phyloP scores from a whole-genome alignment of 2,888 invertebrate species.

The Mongoloraphidia duomilia region DNA sequence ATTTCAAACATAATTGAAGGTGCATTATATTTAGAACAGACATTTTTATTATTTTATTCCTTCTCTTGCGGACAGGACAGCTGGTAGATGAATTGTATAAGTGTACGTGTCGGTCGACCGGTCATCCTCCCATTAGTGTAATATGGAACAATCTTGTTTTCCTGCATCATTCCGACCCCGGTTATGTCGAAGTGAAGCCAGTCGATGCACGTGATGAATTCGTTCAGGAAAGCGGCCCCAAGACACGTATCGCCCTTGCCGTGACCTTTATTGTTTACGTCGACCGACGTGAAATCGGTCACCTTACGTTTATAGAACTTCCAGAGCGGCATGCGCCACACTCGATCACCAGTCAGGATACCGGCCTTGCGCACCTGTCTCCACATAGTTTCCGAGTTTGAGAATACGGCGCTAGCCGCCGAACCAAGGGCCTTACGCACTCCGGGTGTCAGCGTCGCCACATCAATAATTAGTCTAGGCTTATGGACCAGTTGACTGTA shows the following conservation, averaged over 20 bases:
- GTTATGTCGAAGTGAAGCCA: conserved; percentile 49
- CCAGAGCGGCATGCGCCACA: conserved; percentile 47
- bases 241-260: conserved; percentile 27
- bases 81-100: conserved; percentile 33
- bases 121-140: conserved; percentile 35
- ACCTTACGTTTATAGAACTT: conserved; percentile 35
- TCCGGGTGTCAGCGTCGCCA: conserved; percentile 52
- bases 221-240: conserved; percentile 30
- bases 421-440: conserved; percentile 37
- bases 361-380: conserved; percentile 36
- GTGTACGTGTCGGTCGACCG: conserved; percentile 35
- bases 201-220: conserved; percentile 38
- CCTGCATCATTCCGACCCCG: conserved; percentile 37
- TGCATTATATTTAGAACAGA: too few relatives aligned
- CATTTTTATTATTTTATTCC: too few relatives aligned
- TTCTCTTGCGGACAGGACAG: conserved; percentile 25
- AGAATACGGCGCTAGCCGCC: conserved; percentile 38
- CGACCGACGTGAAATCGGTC: conserved; percentile 25
- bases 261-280: conserved; percentile 27
- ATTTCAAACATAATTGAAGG: too few relatives aligned
- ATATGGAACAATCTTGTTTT: conserved; percentile 37
- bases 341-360: conserved; percentile 39
- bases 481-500: conserved; percentile 33
- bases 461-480: conserved; percentile 48
- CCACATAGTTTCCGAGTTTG: conserved; percentile 37